These are phyloP conservation scores for Nasonia longicornis DNA, from an alignment of 1,140 invertebrate species.

Conservation along the genomic window DNA sequence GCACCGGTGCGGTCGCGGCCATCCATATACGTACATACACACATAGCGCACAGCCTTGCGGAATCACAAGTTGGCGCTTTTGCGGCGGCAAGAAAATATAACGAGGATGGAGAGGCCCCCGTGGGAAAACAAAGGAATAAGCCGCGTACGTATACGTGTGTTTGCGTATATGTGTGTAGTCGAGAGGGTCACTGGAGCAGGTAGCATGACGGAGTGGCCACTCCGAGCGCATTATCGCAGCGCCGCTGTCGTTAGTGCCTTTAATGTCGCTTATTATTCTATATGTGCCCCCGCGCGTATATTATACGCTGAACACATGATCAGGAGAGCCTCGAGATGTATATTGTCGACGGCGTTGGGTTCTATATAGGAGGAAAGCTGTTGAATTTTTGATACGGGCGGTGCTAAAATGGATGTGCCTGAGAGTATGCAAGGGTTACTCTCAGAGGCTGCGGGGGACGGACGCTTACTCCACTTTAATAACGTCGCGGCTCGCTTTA, in stretches of 20 bases:
- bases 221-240: conserved; percentile 34
- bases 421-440: too few relatives aligned
- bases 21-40: not conserved
- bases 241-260: conserved; percentile 54
- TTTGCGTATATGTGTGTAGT: not conserved
- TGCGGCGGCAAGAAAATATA: conserved; percentile 12
- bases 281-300: not conserved
- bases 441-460: not conserved
- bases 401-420: too few relatives aligned
- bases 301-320: not conserved
- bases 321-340: too few relatives aligned
- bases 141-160: not conserved
- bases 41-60: not conserved
- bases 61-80: not conserved
- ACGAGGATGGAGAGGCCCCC: not conserved
- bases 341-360: too few relatives aligned
- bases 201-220: conserved; percentile 20
- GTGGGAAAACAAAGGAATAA: conserved; percentile 27
- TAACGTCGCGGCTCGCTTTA: not conserved
- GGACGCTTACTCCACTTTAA: not conserved
- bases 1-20: not conserved
- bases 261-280: conserved; percentile 49
- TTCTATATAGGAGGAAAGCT: too few relatives aligned
- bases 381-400: too few relatives aligned
- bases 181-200: conserved; percentile 16